Evolutionary conservation across 2,797 vertebrate species (phyloP).

Genomic region (Botia kubotai): DNA sequence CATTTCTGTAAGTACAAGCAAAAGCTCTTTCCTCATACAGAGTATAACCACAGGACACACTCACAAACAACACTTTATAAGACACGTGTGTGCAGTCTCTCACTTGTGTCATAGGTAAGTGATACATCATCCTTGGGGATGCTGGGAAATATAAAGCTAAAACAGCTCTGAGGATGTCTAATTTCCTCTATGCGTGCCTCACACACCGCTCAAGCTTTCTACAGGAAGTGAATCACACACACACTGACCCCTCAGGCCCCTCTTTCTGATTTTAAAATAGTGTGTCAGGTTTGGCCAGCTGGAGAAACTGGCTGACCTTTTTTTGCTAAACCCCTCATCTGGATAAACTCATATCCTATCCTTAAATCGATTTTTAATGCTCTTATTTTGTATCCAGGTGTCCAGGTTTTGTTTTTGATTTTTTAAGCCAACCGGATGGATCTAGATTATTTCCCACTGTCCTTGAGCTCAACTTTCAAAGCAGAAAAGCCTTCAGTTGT

Average conservation of each 20-base stretch:
- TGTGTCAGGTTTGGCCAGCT: slow-evolving; percentile 10
- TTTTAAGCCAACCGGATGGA: slow-evolving; percentile 7
- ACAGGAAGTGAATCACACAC: slow-evolving; percentile 33
- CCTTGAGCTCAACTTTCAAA: slow-evolving; percentile 35
- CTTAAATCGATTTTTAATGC: slow-evolving; percentile 30
- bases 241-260: slow-evolving; percentile 6
- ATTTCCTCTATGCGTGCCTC: slow-evolving; percentile 42
- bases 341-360: slow-evolving; percentile 45
- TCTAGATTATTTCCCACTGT: slow-evolving; percentile 27
- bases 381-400: slow-evolving; percentile 58
- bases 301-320: slow-evolving; percentile 44
- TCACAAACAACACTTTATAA: too few species aligned
- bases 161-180: slow-evolving; percentile 29
- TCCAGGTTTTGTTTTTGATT: slow-evolving; percentile 46
- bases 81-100: neutral
- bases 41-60: too few species aligned
- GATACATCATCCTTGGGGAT: neutral
- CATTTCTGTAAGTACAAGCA: too few species aligned
- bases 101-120: neutral
- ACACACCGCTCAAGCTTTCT: slow-evolving; percentile 30
- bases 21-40: too few species aligned
- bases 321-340: slow-evolving; percentile 18
- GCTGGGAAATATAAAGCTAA: slow-evolving; percentile 7
- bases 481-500: slow-evolving; percentile 1
- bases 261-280: slow-evolving; percentile 26